These are phyloP conservation scores for Lepidocolaptes lacrymiger DNA, from an alignment of 2,797 vertebrate genomes.

Conservation along the genomic window DNA sequence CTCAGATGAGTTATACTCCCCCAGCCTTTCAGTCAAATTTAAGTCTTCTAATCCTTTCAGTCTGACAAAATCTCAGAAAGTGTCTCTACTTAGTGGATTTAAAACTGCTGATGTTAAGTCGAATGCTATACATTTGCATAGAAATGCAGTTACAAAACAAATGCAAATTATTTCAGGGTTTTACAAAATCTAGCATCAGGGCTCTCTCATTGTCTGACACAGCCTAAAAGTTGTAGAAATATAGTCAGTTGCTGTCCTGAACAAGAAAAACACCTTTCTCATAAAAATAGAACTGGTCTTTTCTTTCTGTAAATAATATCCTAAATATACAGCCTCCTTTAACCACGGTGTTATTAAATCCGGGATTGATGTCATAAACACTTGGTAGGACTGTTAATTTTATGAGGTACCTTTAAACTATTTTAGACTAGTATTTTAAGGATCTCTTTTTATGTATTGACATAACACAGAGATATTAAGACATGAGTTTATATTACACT, in stretches of 20 bases:
- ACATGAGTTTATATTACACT: background rate
- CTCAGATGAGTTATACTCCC: background rate
- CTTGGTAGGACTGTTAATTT: constrained; percentile 40
- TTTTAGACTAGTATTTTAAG: constrained; percentile 9
- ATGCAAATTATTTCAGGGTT: constrained; percentile 50
- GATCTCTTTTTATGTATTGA: background rate
- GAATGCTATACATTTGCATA: constrained; percentile 41
- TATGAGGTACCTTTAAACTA: background rate
- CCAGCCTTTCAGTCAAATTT: background rate
- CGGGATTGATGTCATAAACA: constrained; percentile 27
- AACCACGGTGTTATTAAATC: background rate
- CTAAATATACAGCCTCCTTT: background rate
- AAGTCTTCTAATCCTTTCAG: constrained; percentile 44
- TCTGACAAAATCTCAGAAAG: constrained; percentile 34
- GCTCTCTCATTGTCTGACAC: background rate
- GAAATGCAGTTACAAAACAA: constrained; percentile 66
- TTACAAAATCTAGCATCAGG: background rate
- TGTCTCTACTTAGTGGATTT: constrained; percentile 57
- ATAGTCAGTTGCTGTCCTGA: background rate
- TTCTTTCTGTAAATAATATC: constrained; percentile 29
- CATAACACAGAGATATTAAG: background rate
- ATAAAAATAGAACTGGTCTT: background rate
- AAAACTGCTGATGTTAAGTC: constrained; percentile 32
- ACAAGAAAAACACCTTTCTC: background rate
- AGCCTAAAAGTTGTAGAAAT: background rate